phyloP scores from a whole-genome alignment of 2,888 invertebrate species.

The Drosophila kambysellisi region DNA sequence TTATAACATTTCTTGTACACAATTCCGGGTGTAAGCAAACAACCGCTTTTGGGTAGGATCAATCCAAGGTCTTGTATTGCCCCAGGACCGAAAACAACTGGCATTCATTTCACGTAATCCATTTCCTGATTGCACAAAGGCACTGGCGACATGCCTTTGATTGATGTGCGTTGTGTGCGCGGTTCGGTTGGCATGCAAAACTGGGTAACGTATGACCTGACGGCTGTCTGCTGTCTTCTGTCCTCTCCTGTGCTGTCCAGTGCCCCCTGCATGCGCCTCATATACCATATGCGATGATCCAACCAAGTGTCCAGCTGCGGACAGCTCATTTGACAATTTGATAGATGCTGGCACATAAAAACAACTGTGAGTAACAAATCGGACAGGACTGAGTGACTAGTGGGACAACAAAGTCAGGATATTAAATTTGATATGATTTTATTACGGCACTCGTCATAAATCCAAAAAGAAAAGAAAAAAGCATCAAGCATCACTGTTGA shows the following conservation, averaged over 20 bases:
- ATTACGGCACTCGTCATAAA: slow-evolving; percentile 70
- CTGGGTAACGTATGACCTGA: slow-evolving; percentile 12
- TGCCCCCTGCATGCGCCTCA: neutral
- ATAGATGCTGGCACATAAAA: slow-evolving; percentile 66
- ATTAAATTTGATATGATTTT: slow-evolving; percentile 76
- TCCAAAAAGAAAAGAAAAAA: slow-evolving; percentile 15
- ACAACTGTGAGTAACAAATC: slow-evolving; percentile 33
- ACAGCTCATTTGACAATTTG: slow-evolving; percentile 79
- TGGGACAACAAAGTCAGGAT: slow-evolving; percentile 19
- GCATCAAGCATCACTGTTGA: slow-evolving; percentile 73
- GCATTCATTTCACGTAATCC: slow-evolving; percentile 61
- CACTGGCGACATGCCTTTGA: slow-evolving; percentile 48
- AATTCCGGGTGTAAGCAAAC: slow-evolving; percentile 1
- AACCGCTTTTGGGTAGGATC: slow-evolving; percentile 6
- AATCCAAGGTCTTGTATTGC: slow-evolving; percentile 10
- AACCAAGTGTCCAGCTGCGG: slow-evolving; percentile 50
- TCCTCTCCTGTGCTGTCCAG: neutral
- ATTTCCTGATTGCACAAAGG: slow-evolving; percentile 59
- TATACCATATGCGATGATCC: slow-evolving; percentile 6
- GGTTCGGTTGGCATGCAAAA: slow-evolving; percentile 47
- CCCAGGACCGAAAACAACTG: slow-evolving; percentile 17
- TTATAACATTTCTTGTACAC: slow-evolving; percentile 5
- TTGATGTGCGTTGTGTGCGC: slow-evolving; percentile 42
- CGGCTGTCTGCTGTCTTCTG: too few relatives aligned
- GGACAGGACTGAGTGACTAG: slow-evolving; percentile 1